Base-by-base conservation (phyloP, 2,113 vertebrate genomes). In the Cebus imitator region DNA sequence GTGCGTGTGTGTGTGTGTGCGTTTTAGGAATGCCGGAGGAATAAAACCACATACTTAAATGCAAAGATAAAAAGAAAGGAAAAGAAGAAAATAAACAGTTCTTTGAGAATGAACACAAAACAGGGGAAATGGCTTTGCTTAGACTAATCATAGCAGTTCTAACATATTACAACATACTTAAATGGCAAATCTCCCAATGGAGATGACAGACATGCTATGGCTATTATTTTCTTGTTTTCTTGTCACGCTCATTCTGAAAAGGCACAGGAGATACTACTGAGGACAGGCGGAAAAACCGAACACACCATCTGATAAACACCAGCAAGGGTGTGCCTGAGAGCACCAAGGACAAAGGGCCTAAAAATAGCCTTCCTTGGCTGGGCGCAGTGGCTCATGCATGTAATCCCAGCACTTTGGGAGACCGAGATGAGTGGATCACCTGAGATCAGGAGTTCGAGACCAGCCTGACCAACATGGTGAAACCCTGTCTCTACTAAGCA, bases 291-390 rank as follows among this genome's bases (percentile, higher is more conserved):
- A 30, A 66, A 82, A 52, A 52, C 37, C 68, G 55, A 10, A 13
- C 32, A 76, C 37, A 86, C 27, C 43, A 40, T 20, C 40, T 18
- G 68, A 57, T 50, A 27, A 70, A 17, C 2, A n/a, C 45, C 11
- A 8, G 11, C 0, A 0, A 1, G 13, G 30, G 5, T 14, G 6
- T 45, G 4, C 55, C 88, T 3, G 12, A 58, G 23, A 79, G 61
- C 0, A 8, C 52, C 20, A 35, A 40, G 57, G 43, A 52, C 23
- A 11, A 61, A 84, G 16, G 3, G 35, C 12, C 30, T 61, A 35
- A 68, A 68, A 68, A 18, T 14, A 64, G 27, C 61, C 27, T 64
- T 30, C 61, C 27, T 30, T 6, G 5, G 27, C 27, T 5, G 2
- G 61, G 61, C 12, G 13, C 2, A 13, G 61, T 64, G 61, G 61